phyloP scores from a whole-genome alignment of 2,888 invertebrate genomes.

The Rapana venosa region DNA sequence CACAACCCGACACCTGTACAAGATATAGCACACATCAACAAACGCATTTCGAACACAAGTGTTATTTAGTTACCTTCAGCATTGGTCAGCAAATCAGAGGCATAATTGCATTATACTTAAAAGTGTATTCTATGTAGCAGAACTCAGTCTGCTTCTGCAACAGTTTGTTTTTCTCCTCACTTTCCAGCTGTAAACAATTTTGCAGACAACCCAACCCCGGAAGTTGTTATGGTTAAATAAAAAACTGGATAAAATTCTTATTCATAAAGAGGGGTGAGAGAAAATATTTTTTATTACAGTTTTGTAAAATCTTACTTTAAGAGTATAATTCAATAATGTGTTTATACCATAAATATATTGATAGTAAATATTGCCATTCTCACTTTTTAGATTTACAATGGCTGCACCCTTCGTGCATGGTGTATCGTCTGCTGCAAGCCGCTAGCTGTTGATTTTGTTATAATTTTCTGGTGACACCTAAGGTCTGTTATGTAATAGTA shows the following conservation, averaged over 20 bases:
- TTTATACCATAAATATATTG: neutral
- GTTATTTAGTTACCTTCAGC: neutral
- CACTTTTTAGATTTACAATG: neutral
- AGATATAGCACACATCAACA: neutral
- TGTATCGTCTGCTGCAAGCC: neutral
- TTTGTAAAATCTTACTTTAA: neutral
- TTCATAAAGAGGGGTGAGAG: neutral
- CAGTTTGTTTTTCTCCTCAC: neutral
- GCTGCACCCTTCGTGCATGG: conserved; percentile 1
- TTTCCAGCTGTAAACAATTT: conserved; percentile 25
- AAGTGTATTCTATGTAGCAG: neutral
- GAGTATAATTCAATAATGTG: too few species aligned
- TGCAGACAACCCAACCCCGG: conserved; percentile 31
- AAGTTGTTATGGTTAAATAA: conserved; percentile 12
- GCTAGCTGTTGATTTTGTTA: too few species aligned
- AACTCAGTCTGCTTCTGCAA: neutral
- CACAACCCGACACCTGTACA: neutral
- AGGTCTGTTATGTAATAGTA: too few species aligned
- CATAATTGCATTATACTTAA: neutral
- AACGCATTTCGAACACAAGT: neutral
- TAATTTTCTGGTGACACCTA: too few species aligned
- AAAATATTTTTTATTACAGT: neutral
- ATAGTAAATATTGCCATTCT: neutral
- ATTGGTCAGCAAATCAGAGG: neutral
- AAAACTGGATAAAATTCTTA: neutral